A percentile compares a stretch with the other conserved stretches of the same genome.
These are phyloP conservation scores for Himantopus leucocephalus DNA, from an alignment of 2,113 vertebrate genomes.

Conservation along the genomic window DNA sequence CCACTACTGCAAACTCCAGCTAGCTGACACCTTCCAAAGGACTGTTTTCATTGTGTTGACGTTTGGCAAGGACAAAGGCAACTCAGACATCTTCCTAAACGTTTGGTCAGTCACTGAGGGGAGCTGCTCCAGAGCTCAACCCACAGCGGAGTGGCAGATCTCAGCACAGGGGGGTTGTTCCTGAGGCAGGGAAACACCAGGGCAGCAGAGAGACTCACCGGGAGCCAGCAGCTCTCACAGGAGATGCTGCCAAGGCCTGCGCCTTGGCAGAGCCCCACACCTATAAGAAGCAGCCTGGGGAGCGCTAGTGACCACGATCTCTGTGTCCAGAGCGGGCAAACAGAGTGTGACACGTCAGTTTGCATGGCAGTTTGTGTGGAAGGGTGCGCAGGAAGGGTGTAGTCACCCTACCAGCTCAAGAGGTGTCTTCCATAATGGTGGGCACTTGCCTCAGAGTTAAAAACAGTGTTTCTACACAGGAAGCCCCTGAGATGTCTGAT, in stretches of 20 bases:
- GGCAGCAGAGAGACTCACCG: not conserved
- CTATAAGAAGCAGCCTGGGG: not conserved
- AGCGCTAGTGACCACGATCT: not conserved
- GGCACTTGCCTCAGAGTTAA: not conserved
- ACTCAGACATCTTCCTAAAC: not conserved
- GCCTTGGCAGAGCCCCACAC: not conserved
- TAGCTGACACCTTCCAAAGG: too few relatives aligned
- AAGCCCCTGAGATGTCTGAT: not conserved
- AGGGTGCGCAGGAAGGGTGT: not conserved
- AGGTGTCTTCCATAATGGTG: not conserved
- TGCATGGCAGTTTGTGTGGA: not conserved
- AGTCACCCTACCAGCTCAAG: not conserved
- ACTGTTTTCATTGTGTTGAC: too few relatives aligned
- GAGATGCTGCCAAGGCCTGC: not conserved
- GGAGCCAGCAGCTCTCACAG: not conserved
- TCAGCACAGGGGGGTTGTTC: not conserved
- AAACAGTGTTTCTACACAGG: not conserved
- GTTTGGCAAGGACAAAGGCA: not conserved
- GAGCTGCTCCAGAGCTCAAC: not conserved
- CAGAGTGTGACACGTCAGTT: not conserved
- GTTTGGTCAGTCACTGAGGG: not conserved
- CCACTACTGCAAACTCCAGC: too few relatives aligned
- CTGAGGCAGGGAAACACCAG: not conserved
- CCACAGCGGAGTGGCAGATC: not conserved
- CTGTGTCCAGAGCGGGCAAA: not conserved